These are phyloP conservation scores for Drosophila kohkoa DNA, from an alignment of 1,140 invertebrate genomes.

Conservation along the genomic window DNA sequence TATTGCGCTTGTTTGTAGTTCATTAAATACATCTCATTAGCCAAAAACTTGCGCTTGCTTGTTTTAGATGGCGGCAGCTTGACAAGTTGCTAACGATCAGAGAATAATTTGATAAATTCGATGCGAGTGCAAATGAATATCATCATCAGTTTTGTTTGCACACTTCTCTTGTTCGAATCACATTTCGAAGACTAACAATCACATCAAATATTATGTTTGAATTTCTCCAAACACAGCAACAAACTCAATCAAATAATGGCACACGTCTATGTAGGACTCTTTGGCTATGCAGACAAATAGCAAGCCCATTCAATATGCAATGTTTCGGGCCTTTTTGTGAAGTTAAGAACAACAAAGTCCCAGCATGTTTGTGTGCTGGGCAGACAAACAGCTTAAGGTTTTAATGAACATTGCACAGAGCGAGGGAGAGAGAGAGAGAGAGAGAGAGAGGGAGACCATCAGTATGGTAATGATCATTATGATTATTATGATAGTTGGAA, in stretches of 20 bases:
- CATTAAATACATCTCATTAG: slow-evolving; percentile 75
- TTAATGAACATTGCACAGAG: slow-evolving; percentile 71
- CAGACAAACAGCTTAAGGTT: slow-evolving; percentile 79
- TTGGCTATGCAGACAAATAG: background rate
- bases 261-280: slow-evolving; percentile 4
- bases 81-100: slow-evolving; percentile 38
- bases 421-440: too few species aligned
- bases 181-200: slow-evolving; percentile 62
- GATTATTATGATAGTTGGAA: slow-evolving; percentile 19
- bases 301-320: slow-evolving; percentile 48
- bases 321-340: slow-evolving; percentile 69
- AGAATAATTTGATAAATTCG: slow-evolving; percentile 23
- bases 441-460: slow-evolving; percentile 8
- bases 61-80: slow-evolving; percentile 10
- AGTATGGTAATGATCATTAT: slow-evolving; percentile 11
- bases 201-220: slow-evolving; percentile 72
- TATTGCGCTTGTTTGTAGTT: slow-evolving; percentile 66
- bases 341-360: slow-evolving; percentile 46
- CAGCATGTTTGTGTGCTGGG: slow-evolving; percentile 42
- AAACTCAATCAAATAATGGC: slow-evolving; percentile 56
- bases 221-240: slow-evolving; percentile 54
- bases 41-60: slow-evolving; percentile 50
- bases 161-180: slow-evolving; percentile 40
- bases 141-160: slow-evolving; percentile 49
- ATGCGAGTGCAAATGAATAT: slow-evolving; percentile 37